Evolutionary conservation across 2,888 invertebrate species (phyloP).

Genomic region (Dugesia japonica): DNA sequence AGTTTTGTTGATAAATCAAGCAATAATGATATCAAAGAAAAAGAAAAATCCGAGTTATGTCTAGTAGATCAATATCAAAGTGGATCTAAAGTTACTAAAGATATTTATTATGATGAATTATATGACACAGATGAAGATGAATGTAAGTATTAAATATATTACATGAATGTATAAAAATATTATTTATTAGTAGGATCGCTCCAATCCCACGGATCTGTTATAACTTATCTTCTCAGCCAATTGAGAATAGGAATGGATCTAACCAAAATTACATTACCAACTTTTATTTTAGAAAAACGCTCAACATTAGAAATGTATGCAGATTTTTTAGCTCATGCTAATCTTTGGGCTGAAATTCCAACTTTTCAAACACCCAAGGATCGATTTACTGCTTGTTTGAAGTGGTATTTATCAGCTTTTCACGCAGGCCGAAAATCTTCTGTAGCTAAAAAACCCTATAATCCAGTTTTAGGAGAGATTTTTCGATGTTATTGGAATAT

Average conservation of each 20-base stretch:
- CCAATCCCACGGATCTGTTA: conserved; percentile 88
- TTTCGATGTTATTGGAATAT: conserved; percentile 54
- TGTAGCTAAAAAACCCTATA: conserved; percentile 89
- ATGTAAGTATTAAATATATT: conserved; percentile 23
- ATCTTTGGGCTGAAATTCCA: conserved; percentile 54
- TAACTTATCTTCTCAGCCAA: conserved; percentile 73
- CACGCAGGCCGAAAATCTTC: conserved; percentile 91
- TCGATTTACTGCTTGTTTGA: conserved; percentile 76
- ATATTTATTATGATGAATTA: conserved; percentile 23
- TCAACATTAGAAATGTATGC: conserved; percentile 98
- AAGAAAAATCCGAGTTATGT: neutral
- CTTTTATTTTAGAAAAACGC: conserved; percentile 87
- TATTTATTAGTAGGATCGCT: conserved; percentile 60
- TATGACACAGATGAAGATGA: conserved; percentile 1
- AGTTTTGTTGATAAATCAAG: conserved; percentile 1
- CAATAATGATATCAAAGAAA: neutral
- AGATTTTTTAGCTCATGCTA: conserved; percentile 97
- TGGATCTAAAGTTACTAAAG: neutral
- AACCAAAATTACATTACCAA: conserved; percentile 91
- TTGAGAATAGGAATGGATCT: conserved; percentile 98
- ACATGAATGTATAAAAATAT: too few species aligned
- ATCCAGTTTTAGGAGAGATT: conserved; percentile 80
- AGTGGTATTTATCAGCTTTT: conserved; percentile 93
- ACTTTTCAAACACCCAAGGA: conserved; percentile 51
- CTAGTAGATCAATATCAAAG: neutral